Evolutionary conservation across 2,888 invertebrate species (phyloP).

Genomic region (Watsonalla cultraria): DNA sequence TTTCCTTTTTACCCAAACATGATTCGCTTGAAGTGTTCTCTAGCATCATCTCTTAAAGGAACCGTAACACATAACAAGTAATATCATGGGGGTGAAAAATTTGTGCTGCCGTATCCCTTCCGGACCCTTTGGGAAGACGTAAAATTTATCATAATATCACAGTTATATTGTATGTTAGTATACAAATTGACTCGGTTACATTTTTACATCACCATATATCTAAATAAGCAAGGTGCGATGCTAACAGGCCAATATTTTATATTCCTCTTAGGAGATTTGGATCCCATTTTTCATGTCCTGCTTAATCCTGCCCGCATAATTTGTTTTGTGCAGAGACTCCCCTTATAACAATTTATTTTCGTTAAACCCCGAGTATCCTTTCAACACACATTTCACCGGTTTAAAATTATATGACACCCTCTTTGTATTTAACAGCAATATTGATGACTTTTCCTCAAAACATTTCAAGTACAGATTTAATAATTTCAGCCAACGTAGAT

Average conservation of each 20-base stretch:
- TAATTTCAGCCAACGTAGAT: not conserved
- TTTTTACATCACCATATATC: too few relatives aligned
- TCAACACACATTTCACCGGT: constrained; percentile 18
- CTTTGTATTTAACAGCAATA: not conserved
- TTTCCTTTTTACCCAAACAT: too few relatives aligned
- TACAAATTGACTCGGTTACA: too few relatives aligned
- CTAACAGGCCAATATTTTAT: constrained; percentile 20
- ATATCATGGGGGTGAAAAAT: too few relatives aligned
- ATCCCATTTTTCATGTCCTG: constrained; percentile 35
- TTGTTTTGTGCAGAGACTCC: constrained; percentile 35
- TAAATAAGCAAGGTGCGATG: not conserved
- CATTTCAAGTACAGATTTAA: not conserved
- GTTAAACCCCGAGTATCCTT: constrained; percentile 27
- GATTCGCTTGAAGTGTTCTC: too few relatives aligned
- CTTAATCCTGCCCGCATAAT: constrained; percentile 34
- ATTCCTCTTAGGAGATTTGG: constrained; percentile 22
- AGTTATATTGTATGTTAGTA: too few relatives aligned
- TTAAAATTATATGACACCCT: not conserved
- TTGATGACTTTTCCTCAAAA: not conserved
- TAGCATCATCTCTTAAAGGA: too few relatives aligned
- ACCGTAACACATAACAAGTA: too few relatives aligned
- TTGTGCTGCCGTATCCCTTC: too few relatives aligned
- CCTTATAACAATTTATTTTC: constrained; percentile 45
- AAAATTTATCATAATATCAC: too few relatives aligned
- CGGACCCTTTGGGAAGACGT: too few relatives aligned